Evolutionary conservation across 1,140 invertebrate species (phyloP).

Genomic region (Mycetomoellerius zeteki): DNA sequence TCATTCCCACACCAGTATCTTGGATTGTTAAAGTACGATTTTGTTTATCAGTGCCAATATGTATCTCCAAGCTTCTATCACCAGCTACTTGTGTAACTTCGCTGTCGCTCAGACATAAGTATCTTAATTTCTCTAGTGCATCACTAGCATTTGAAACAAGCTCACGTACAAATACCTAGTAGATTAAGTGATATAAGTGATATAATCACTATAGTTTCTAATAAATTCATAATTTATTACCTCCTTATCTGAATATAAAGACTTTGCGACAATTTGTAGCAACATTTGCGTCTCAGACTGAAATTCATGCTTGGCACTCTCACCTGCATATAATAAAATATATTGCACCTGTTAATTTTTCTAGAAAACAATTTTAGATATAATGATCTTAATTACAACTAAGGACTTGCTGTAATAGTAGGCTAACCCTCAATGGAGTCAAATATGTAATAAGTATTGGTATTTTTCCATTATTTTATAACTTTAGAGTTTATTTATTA

Average conservation of each 20-base stretch:
- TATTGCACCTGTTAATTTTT: conserved; percentile 14
- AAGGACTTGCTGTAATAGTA: conserved; percentile 40
- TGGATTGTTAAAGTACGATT: conserved; percentile 95
- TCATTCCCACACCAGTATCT: conserved; percentile 98
- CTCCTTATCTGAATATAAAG: conserved; percentile 99
- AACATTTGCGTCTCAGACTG: conserved; percentile 98
- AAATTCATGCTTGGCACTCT: conserved; percentile 92
- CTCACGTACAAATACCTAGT: conserved; percentile 97
- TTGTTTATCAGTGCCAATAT: conserved; percentile 96
- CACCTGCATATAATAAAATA: conserved; percentile 80
- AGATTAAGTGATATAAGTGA: neutral
- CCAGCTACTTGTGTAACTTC: conserved; percentile 81
- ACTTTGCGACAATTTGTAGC: conserved; percentile 98
- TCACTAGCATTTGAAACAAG: conserved; percentile 99
- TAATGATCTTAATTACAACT: neutral
- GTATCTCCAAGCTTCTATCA: conserved; percentile 93
- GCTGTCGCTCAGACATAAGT: conserved; percentile 90
- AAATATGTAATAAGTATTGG: too few relatives aligned
- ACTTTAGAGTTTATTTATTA: too few relatives aligned
- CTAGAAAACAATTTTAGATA: conserved; percentile 1
- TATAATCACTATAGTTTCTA: neutral
- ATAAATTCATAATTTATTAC: conserved; percentile 86
- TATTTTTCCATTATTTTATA: too few relatives aligned
- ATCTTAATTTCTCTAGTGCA: conserved; percentile 97
- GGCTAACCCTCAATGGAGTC: too few relatives aligned